These are phyloP conservation scores for Enteromius radiatus DNA, from an alignment of 2,797 vertebrate genomes.

Conservation along the genomic window DNA sequence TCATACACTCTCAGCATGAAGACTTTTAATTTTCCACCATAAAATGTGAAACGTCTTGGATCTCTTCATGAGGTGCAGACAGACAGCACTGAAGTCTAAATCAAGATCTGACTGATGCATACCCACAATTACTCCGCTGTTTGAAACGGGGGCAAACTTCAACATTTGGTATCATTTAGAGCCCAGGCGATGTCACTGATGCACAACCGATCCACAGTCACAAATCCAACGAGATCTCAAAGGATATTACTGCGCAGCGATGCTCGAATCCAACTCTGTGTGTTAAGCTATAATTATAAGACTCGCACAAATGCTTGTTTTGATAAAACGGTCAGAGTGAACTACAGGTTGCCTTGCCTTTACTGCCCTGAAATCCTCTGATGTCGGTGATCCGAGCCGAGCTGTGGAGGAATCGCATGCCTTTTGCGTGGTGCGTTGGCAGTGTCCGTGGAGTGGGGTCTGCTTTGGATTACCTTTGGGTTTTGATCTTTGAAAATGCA, in stretches of 20 bases:
- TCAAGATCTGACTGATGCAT: constrained; percentile 57
- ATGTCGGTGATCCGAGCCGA: constrained; percentile 54
- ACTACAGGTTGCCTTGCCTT: constrained; percentile 55
- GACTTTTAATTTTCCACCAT: constrained; percentile 63
- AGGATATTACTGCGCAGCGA: constrained; percentile 54
- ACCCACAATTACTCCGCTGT: constrained; percentile 60
- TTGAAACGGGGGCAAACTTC: constrained; percentile 58
- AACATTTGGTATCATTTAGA: constrained; percentile 65
- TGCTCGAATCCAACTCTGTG: constrained; percentile 53
- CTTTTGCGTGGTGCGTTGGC: constrained; percentile 50
- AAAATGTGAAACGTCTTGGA: constrained; percentile 54
- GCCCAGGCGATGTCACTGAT: constrained; percentile 57
- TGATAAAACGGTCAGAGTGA: constrained; percentile 46
- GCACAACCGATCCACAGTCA: constrained; percentile 59
- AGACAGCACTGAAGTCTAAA: constrained; percentile 62
- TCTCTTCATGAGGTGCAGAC: constrained; percentile 62
- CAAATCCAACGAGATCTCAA: constrained; percentile 62
- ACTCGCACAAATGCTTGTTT: constrained; percentile 51
- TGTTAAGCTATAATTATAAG: constrained; percentile 62
- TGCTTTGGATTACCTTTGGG: constrained; percentile 59
- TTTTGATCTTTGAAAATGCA: constrained; percentile 60
- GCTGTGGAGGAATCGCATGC: constrained; percentile 50
- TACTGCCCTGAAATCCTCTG: constrained; percentile 47
- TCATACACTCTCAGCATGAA: constrained; percentile 56
- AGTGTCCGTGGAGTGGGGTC: constrained; percentile 40